Evolutionary conservation across 2,113 vertebrate species (phyloP).

Genomic region (crab-eating macaque (Macaca fascicularis)): DNA sequence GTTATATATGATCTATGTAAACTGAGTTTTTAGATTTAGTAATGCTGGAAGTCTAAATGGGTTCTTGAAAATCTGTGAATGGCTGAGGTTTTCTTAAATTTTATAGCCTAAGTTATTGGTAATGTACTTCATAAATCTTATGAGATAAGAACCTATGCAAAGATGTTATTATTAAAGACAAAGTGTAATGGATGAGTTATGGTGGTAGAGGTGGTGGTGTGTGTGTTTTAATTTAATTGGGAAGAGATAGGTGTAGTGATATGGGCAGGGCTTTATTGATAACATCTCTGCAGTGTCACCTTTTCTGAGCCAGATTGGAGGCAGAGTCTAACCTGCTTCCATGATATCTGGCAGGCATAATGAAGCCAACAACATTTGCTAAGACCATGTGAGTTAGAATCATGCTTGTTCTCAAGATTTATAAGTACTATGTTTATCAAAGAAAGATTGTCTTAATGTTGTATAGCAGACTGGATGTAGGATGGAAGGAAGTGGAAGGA

Average conservation of each 20-base stretch:
- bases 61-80: not conserved
- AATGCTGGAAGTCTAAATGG: not conserved
- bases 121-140: not conserved
- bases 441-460: not conserved
- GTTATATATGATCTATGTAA: not conserved
- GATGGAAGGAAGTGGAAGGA: not conserved
- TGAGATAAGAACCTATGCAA: not conserved
- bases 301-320: not conserved
- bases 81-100: not conserved
- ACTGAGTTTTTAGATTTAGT: not conserved
- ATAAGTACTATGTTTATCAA: not conserved
- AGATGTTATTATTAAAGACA: not conserved
- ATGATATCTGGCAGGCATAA: not conserved
- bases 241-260: not conserved
- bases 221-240: not conserved
- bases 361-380: not conserved
- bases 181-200: not conserved
- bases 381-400: not conserved
- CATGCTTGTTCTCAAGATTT: not conserved
- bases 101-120: not conserved
- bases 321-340: not conserved
- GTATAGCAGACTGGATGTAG: not conserved
- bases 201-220: not conserved
- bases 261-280: not conserved
- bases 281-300: not conserved